These are phyloP conservation scores for Phalacrocorax brasilianus DNA, from an alignment of 2,113 vertebrate species.

Conservation along the genomic window DNA sequence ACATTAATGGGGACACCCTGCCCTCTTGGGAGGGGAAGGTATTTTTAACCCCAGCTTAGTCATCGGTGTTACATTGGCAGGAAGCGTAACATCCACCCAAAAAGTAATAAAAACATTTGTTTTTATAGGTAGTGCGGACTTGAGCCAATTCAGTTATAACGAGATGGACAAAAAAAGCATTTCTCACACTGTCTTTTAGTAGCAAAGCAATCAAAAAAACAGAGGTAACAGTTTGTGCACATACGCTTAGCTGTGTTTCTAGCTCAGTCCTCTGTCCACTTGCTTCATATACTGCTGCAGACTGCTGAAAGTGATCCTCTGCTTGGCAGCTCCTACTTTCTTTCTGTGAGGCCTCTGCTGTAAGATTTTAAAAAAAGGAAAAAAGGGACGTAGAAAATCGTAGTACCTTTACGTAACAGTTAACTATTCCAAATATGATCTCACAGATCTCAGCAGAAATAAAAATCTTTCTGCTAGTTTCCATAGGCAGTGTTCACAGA, in stretches of 20 bases:
- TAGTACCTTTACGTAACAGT: not conserved
- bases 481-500: not conserved
- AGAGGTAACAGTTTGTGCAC: not conserved
- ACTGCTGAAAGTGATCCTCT: not conserved
- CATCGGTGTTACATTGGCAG: not conserved
- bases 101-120: not conserved
- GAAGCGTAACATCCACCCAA: not conserved
- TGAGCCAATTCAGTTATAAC: not conserved
- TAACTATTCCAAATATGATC: not conserved
- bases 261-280: not conserved
- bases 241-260: slow-evolving; percentile 63
- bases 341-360: slow-evolving; percentile 28
- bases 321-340: not conserved
- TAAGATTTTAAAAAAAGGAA: not conserved
- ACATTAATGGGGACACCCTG: rapidly evolving
- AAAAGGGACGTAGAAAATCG: not conserved
- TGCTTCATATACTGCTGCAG: slow-evolving; percentile 15
- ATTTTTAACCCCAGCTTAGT: not conserved
- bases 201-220: not conserved
- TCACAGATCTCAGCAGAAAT: not conserved
- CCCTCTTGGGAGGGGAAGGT: too few species aligned
- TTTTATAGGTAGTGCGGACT: not conserved
- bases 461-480: not conserved
- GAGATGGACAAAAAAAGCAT: not conserved
- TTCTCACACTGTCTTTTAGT: not conserved